Conservation (phyloP, 2,113 vertebrate genomes). For the Tilapia sparmanii region DNA sequence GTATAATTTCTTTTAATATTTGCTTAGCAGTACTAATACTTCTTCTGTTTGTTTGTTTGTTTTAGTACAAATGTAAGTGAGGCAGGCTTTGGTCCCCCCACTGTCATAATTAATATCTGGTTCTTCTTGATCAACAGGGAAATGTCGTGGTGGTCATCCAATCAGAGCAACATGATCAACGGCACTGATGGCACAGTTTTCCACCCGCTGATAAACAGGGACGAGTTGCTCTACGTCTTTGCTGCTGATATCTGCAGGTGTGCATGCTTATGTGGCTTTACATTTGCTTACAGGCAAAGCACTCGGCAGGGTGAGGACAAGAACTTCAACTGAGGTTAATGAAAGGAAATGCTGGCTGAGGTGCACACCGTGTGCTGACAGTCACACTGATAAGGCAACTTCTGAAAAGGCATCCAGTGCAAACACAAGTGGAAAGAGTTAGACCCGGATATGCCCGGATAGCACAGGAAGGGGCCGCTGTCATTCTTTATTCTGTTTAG, state of each 20-base stretch:
- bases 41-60: too few species aligned
- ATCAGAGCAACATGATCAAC: slow-evolving; percentile 94
- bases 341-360: neutral
- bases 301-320: neutral
- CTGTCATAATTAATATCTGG: neutral
- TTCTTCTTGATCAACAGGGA: slow-evolving; percentile 32
- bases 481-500: neutral
- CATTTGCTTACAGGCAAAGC: neutral
- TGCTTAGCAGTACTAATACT: neutral
- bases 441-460: too few species aligned
- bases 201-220: slow-evolving; percentile 83
- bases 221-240: slow-evolving; percentile 89
- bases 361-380: neutral
- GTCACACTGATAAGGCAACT: neutral
- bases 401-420: neutral
- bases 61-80: too few species aligned
- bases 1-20: too few species aligned
- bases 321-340: neutral
- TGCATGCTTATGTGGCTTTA: neutral
- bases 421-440: neutral
- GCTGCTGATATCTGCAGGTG: slow-evolving; percentile 95
- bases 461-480: neutral
- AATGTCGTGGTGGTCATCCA: slow-evolving; percentile 89
- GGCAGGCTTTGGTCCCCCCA: too few species aligned
- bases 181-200: slow-evolving; percentile 92